Evolutionary conservation across 2,797 vertebrate genomes (phyloP), one percentile per base, ranked within the genome.

Genomic region (Decapterus maruadsi): DNA sequence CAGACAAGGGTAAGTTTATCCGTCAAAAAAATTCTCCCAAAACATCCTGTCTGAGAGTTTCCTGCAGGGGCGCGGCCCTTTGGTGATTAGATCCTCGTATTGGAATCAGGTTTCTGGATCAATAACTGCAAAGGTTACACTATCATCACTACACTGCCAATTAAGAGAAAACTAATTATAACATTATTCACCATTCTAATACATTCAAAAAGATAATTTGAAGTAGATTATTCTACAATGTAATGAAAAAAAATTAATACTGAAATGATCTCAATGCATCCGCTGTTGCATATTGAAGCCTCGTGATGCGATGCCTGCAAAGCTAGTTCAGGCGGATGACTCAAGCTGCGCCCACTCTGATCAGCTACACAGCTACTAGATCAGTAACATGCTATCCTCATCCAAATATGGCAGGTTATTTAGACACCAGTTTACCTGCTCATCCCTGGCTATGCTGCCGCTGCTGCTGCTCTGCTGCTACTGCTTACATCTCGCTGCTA

Each of bases 31-130:
- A 58, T 31, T 58, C 57, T 68, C 51, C 45, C 58, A 80, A 78
- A 90, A 85, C 80, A 89, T 88, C 78, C 69, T 59, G 78, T 80
- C 45, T 65, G 50, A 53, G 53, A 14, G 34, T 75, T 72, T 55
- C 46, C 17, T 62, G 20, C 29, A 36, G 34, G 34, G 54, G 13
- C 38, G 61, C 19, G 12, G n/a, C 53, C 66, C 64, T 82, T 60
- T 67, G 69, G 77, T 46, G 65, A 31, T 56, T 61, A 62, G 0
- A 57, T 68, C 66, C 11, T 50, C 45, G 53, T 4, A 58, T 29
- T 69, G 38, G 12, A 45, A 48, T 64, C 48, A 56, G 69, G 36
- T 60, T 62, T 38, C 40, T 61, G 40, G 22, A 72, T 82, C 70
- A 75, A 70, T 55, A n/a, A 57, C 34, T 9, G 4, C 38, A 42